Evolutionary conservation across 2,888 invertebrate genomes (phyloP).

Genomic region (Cataglyphis livida): DNA sequence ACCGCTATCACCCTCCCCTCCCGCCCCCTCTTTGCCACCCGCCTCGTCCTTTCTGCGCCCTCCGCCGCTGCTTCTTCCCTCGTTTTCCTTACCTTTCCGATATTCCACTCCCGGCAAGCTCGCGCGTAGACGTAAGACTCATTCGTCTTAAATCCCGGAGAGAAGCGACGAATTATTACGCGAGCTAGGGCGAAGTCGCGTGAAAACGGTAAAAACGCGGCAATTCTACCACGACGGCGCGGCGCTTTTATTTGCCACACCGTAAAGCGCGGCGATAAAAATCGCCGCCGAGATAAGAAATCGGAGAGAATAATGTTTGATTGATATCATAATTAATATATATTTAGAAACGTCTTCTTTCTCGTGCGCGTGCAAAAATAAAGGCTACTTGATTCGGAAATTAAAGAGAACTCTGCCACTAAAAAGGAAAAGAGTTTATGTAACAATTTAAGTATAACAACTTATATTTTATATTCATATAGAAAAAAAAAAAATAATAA

Average conservation of each 20-base stretch:
- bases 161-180: conserved; percentile 71
- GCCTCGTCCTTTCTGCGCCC: background rate
- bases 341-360: background rate
- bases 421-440: background rate
- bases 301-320: background rate
- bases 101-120: conserved; percentile 73
- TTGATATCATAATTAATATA: conserved; percentile 8
- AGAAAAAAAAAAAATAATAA: background rate
- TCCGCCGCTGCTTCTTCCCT: conserved; percentile 50
- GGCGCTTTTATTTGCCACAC: conserved; percentile 12
- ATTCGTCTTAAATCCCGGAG: conserved; percentile 72
- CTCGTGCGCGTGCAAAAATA: background rate
- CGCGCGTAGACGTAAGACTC: conserved; percentile 77
- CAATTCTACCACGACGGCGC: conserved; percentile 7
- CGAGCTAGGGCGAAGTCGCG: conserved; percentile 44
- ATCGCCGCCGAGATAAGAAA: background rate
- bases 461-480: background rate
- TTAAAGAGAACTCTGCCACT: background rate
- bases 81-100: conserved; percentile 76
- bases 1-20: conserved; percentile 42
- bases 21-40: conserved; percentile 12
- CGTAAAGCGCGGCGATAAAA: conserved; percentile 38
- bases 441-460: background rate
- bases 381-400: background rate
- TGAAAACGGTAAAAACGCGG: conserved; percentile 38